Base-by-base conservation (phyloP, 1,140 invertebrate species). In the Cherax destructor region DNA sequence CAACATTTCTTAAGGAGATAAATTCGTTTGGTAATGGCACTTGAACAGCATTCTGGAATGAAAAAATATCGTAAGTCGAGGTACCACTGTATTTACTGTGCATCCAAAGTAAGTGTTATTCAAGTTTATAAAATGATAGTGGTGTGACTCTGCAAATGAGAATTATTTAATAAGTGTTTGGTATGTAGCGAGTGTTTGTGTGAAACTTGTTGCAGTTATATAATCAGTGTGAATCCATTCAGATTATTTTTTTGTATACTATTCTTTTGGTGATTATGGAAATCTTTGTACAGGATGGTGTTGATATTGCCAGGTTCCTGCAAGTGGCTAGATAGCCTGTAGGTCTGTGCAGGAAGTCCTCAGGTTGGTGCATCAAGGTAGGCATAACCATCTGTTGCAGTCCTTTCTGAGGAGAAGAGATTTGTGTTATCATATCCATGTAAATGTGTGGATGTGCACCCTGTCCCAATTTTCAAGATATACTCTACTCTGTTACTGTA, bases 271-370 rank as follows among this genome's bases (percentile, higher is more conserved):
- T 69, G 61, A 69, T 69, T 69, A 69, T 69, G 10, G 18, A 21
- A 69, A 69, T 69, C 61, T 69, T 69, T 69, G 61, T 69, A 69
- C 61, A 69, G 61, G 61, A 69, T 69, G 61, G 61, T 69, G 61
- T 69, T 69, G 16, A 69, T 69, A 69, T 69, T 21, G 61, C 61
- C 13, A 69, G 61, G 5, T 69, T 69, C 61, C 61, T 69, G 61
- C 61, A 69, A 69, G 16, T 69, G 61, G 61, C 61, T 69, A 69
- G 61, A 69, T 69, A 69, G 61, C 61, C 61, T 69, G 61, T 69
- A 69, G 61, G 61, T 69, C 16, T 69, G 61, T 69, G 61, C 61
- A 21, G 4, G 61, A n/a, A 69, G 61, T 69, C 61, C 61, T 16
- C 16, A 69, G 61, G 61, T 69, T 69, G 61, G 21, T 69, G 61